A percentile compares a stretch with the other conserved stretches of the same genome.
These are phyloP conservation scores for Propithecus deckenii DNA, from an alignment of 2,797 vertebrate genomes.

Conservation along the genomic window DNA sequence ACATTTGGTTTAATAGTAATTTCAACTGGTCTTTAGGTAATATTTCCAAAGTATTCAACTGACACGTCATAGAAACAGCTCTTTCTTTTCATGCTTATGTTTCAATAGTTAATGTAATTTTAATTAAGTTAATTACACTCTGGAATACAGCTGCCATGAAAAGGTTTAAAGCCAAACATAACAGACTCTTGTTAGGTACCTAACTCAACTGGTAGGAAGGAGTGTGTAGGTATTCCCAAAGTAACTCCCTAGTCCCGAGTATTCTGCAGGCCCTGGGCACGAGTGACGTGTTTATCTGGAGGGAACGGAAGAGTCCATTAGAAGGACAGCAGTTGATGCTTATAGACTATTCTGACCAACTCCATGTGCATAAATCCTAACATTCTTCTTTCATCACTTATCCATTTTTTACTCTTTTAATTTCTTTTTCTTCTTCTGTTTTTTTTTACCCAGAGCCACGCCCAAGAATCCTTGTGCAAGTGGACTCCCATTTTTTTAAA, in stretches of 20 bases:
- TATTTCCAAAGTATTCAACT: constrained; percentile 18
- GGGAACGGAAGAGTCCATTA: background rate
- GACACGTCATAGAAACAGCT: background rate
- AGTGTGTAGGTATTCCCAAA: background rate
- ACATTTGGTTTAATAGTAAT: background rate
- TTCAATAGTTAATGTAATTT: constrained; percentile 14
- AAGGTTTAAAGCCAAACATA: background rate
- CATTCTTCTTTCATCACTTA: background rate
- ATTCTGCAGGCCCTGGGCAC: background rate
- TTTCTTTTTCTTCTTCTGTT: too few species aligned
- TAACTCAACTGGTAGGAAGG: background rate
- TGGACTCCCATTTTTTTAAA: background rate
- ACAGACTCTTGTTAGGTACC: background rate
- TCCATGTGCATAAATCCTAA: background rate
- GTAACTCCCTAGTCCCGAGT: background rate
- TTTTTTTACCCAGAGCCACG: too few species aligned
- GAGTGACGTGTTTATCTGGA: background rate
- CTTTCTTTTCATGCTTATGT: background rate
- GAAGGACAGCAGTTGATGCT: background rate
- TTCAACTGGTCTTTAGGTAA: constrained; percentile 27
- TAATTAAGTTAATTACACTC: background rate
- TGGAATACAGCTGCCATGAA: background rate
- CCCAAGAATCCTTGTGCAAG: too few species aligned
- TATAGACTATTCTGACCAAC: background rate
- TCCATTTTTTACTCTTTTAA: background rate